phyloP scores from a whole-genome alignment of 2,113 vertebrate species.

The Daboia siamensis region DNA sequence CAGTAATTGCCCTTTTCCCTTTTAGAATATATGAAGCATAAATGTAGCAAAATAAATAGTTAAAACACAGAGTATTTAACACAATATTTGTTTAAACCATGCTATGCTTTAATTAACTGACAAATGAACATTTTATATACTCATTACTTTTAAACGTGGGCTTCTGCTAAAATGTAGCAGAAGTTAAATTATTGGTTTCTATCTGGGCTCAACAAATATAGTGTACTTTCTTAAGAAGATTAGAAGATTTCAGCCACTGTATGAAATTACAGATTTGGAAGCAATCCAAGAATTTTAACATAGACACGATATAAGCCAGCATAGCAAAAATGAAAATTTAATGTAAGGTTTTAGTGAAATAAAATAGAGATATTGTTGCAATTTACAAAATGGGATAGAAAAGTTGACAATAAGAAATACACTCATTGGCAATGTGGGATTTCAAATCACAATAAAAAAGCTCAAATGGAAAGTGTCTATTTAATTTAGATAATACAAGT shows the following conservation, averaged over 20 bases:
- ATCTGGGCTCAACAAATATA: neutral
- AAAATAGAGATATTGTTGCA: neutral
- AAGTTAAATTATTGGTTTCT: neutral
- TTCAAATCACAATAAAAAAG: neutral
- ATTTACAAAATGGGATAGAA: neutral
- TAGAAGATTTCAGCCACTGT: conserved; percentile 55
- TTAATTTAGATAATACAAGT: neutral
- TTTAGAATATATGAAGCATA: neutral
- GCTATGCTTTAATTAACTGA: neutral
- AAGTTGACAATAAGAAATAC: neutral
- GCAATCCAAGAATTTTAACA: conserved; percentile 58
- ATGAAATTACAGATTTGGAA: conserved; percentile 55
- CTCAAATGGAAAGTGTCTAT: neutral
- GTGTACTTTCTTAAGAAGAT: conserved; percentile 60
- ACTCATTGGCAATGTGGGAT: neutral
- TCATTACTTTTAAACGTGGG: conserved; percentile 30
- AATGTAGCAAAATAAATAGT: neutral
- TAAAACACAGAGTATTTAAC: neutral
- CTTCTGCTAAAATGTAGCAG: neutral
- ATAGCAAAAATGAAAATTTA: neutral
- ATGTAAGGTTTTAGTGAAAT: neutral
- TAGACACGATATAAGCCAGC: conserved; percentile 26
- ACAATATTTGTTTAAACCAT: neutral
- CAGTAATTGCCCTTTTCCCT: neutral
- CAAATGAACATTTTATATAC: neutral